Percentiles rank a stretch among this genome's conserved stretches.
Evolutionary conservation across 2,888 invertebrate genomes (phyloP).

Genomic region (Gisinianus flammeolus): DNA sequence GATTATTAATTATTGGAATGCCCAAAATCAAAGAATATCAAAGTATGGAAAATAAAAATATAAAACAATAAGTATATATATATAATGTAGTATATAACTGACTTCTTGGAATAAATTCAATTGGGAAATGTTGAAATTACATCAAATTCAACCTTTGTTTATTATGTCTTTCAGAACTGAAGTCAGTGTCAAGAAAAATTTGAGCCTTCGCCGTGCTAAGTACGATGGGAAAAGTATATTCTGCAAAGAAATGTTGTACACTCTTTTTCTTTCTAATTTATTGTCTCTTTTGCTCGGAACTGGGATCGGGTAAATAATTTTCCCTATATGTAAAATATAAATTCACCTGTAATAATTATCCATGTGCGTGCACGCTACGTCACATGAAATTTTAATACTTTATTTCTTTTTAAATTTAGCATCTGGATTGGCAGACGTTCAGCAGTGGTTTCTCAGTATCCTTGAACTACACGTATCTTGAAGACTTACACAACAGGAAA

Average conservation of each 20-base stretch:
- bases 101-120: neutral
- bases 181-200: constrained; percentile 64
- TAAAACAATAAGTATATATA: neutral
- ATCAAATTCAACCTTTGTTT: too few relatives aligned
- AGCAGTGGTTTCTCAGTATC: constrained; percentile 49
- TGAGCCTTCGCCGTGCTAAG: constrained; percentile 75
- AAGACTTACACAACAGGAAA: constrained; percentile 20
- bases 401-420: constrained; percentile 44
- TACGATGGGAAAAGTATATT: constrained; percentile 81
- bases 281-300: constrained; percentile 88
- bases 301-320: constrained; percentile 79
- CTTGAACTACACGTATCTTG: constrained; percentile 28
- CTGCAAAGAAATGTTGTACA: constrained; percentile 86
- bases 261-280: constrained; percentile 87
- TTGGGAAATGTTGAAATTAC: too few relatives aligned
- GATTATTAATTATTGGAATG: constrained; percentile 55
- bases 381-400: constrained; percentile 1
- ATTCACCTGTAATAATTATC: constrained; percentile 1
- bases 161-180: constrained; percentile 13
- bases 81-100: neutral
- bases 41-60: constrained; percentile 17
- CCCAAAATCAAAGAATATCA: constrained; percentile 38
- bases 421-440: constrained; percentile 57
- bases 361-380: neutral
- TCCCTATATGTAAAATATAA: neutral